Evolutionary conservation across 2,888 invertebrate species (phyloP), one percentile per base, ranked within the genome.

Genomic region (Drosophila putrida): DNA sequence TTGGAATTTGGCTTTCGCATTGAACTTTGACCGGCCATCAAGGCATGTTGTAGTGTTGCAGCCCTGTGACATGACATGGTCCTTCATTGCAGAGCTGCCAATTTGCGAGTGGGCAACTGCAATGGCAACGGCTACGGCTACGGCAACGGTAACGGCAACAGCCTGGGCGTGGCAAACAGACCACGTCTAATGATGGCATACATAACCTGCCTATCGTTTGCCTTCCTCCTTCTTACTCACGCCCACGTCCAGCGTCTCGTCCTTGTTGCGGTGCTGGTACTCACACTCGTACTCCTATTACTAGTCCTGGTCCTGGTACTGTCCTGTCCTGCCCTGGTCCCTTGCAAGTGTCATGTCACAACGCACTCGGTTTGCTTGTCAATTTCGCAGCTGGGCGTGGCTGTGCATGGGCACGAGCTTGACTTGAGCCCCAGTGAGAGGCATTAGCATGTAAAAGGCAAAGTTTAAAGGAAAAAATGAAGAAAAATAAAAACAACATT

Each of bases 331-430:
- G 20, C 20, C 20, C 20, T 62, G 69, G 65, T 75, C 76, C 73
- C 82, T 69, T 71, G 85, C 89, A 87, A 85, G 88, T 85, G 89
- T 89, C 89, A 85, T 85, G 88, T 85, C 88, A 82, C 69, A 79
- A 82, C 82, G 82, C 83, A 88, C 86, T 88, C 78, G 84, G 82
- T 58, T 71, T 63, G 83, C 80, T 75, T 84, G 84, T 88, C 87
- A 86, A 86, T 87, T 88, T 88, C 75, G 84, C 80, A 81, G 74
- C 72, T 89, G 88, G 89, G 89, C 89, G 89, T 86, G 85, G 75
- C 74, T 47, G 65, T 62, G 70, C 68, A 70, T 70, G 71, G 60
- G 65, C 74, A 78, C 72, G 71, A 72, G 78, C 86, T 74, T 80
- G 76, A 69, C 75, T 74, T 76, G 75, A 79, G 77, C 72, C 75